Conservation (phyloP, 1,140 invertebrate genomes). For the Drosophila arawakana region DNA sequence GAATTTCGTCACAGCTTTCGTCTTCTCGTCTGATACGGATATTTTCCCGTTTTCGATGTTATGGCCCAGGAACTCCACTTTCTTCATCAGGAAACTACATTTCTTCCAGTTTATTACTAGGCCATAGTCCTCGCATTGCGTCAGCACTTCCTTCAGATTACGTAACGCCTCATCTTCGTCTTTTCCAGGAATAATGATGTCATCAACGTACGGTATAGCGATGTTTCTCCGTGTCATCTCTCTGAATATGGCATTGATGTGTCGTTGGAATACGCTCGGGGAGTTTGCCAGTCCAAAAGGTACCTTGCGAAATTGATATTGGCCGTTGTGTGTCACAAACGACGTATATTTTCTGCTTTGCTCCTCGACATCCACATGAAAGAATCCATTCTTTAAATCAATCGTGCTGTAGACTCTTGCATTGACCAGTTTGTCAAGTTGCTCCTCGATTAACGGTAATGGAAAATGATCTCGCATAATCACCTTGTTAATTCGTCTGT, state of each 20-base stretch:
- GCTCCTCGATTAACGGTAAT: slow-evolving; percentile 16
- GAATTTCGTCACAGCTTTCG: neutral
- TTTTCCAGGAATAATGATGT: slow-evolving; percentile 13
- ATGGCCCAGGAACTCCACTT: neutral
- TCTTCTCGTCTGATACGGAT: neutral
- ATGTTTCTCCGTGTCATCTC: slow-evolving; percentile 1
- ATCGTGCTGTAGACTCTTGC: slow-evolving; percentile 12
- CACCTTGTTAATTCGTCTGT: slow-evolving; percentile 4
- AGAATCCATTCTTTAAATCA: slow-evolving; percentile 20
- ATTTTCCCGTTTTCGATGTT: neutral
- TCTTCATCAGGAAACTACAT: neutral
- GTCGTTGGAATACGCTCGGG: slow-evolving; percentile 5
- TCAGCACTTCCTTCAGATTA: slow-evolving; percentile 23
- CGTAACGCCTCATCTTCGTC: slow-evolving; percentile 1
- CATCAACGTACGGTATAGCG: slow-evolving; percentile 13
- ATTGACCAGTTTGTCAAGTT: slow-evolving; percentile 9
- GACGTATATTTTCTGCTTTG: slow-evolving; percentile 21
- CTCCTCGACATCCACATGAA: slow-evolving; percentile 2
- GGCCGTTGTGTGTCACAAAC: slow-evolving; percentile 10
- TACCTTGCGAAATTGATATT: slow-evolving; percentile 18
- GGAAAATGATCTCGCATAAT: slow-evolving; percentile 13
- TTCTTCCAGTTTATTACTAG: slow-evolving; percentile 1
- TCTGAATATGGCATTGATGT: too few species aligned
- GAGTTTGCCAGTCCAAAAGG: slow-evolving; percentile 1
- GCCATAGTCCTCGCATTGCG: slow-evolving; percentile 6